Evolutionary conservation across 64 coral and sea anemone genomes (phyloP), one percentile per base, ranked within the genome.

Genomic region (Astreopora myriophthalma): DNA sequence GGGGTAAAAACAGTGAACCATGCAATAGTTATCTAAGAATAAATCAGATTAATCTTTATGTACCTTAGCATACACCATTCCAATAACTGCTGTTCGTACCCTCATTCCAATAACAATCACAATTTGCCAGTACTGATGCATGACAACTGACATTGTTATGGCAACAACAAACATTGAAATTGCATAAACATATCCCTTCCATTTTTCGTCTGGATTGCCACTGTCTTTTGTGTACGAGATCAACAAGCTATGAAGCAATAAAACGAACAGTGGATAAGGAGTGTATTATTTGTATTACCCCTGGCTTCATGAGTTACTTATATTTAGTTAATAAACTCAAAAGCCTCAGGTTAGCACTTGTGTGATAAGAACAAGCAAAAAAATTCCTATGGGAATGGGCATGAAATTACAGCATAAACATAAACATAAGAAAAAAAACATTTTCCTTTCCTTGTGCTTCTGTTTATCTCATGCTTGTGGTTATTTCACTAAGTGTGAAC

Each of bases 61-160:
- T 48, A 92, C 90, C 90, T 92, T 92, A 34, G 80, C 84, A 31
- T 92, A 92, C 1, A 92, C 51, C 70, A 92, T 52, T 85, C 90
- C 90, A 75, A 92, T 81, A 11, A 85, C 38, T 48, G 79, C 80
- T 44, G 69, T 85, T 39, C 90, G 63, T 22, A 92, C 49, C 25
- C 52, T 92, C 90, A 92, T 92, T 48, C 90, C 90, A 64, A 92
- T 34, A 1, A 63, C 73, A 65, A 92, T 75, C 49, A 92, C 80
- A 64, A 85, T 57, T 44, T 85, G 84, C 14, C 66, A 85, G 33
- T 85, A 92, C 25, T 92, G 90, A 71, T 92, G 80, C 61, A 75
- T 63, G 8, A 92, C 10, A 44, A 85, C 1, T 6, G 90, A 75
- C 66, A 85, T 85, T 17, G 60, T 8, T 13, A 85, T 34, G 38